These are phyloP conservation scores for Aelia acuminata DNA, from an alignment of 2,888 invertebrate species.

Conservation along the genomic window DNA sequence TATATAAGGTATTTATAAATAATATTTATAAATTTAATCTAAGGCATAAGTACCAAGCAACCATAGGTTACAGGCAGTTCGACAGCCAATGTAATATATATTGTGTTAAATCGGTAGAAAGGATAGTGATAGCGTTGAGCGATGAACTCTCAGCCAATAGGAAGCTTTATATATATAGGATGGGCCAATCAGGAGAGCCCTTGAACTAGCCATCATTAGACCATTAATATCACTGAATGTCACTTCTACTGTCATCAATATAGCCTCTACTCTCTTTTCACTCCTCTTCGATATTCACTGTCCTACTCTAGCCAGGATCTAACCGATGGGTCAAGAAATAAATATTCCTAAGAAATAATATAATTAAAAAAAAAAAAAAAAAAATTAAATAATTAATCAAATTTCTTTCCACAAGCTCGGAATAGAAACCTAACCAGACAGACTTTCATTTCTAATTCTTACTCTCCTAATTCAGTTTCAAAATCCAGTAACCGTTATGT, in stretches of 20 bases:
- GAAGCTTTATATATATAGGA: constrained; percentile 17
- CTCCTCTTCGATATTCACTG: neutral
- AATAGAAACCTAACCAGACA: no score
- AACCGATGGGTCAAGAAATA: neutral
- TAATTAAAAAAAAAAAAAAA: no score
- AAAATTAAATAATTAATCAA: no score
- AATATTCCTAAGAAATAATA: neutral
- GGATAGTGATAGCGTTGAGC: neutral
- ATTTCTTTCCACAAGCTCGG: no score
- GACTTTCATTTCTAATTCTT: no score
- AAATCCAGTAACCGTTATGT: no score
- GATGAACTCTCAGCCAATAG: constrained; percentile 15
- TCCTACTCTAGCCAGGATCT: neutral
- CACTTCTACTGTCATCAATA: neutral
- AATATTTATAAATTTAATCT: no score
- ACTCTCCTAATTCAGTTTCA: no score
- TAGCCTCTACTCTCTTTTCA: neutral
- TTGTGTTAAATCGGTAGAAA: neutral
- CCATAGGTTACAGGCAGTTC: no score
- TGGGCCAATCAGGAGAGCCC: constrained; percentile 43
- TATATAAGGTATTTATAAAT: no score
- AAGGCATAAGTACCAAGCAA: no score
- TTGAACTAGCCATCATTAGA: constrained; percentile 47
- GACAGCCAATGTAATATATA: neutral
- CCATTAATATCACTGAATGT: constrained; percentile 48